Conservation (phyloP, 2,888 invertebrate species). For the Dryococelus australis region DNA sequence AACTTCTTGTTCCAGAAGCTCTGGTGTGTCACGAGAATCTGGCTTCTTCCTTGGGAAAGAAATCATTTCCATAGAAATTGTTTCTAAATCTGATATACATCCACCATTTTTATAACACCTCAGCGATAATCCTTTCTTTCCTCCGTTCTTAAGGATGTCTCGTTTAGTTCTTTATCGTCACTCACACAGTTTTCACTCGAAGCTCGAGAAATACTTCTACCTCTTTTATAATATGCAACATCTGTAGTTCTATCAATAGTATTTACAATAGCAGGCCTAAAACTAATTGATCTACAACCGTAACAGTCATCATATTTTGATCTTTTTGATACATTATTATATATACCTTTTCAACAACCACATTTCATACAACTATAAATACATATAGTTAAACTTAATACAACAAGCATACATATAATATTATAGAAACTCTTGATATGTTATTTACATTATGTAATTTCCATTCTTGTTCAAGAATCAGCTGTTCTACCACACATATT, state of each 20-base stretch:
- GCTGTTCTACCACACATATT: background rate
- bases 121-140: too few species aligned
- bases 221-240: background rate
- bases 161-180: too few species aligned
- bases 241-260: background rate
- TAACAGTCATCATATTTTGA: background rate
- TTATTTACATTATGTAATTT: background rate
- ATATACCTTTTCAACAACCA: too few species aligned
- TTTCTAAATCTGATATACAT: too few species aligned
- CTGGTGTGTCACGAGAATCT: too few species aligned
- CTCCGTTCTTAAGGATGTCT: too few species aligned
- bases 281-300: background rate
- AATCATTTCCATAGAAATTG: too few species aligned
- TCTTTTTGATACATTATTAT: background rate
- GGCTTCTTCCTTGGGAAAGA: too few species aligned
- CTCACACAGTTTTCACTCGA: background rate
- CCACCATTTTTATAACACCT: too few species aligned
- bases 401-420: background rate
- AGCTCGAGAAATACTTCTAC: background rate
- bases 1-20: too few species aligned
- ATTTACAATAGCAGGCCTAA: background rate
- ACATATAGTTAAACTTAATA: background rate
- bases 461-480: conserved; percentile 7
- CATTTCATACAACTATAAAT: background rate
- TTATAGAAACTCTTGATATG: background rate